Conservation (phyloP, 2,888 invertebrate species). For the Leucozona laternaria region DNA sequence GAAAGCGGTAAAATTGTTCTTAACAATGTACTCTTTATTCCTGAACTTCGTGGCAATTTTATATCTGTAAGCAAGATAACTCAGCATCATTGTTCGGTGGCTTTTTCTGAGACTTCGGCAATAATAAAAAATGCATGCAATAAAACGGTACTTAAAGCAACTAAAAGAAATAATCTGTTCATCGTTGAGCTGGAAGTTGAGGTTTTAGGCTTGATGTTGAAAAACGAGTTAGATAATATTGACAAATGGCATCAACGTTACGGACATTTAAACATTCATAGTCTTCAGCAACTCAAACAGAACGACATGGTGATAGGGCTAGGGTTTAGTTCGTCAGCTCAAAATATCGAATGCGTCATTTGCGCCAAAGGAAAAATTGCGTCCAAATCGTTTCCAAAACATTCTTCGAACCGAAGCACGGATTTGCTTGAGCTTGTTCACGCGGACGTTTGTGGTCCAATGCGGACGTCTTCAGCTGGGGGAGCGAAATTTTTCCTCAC, state of each 20-base stretch:
- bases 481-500: too few species aligned
- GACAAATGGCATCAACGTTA: not conserved
- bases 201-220: not conserved
- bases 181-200: not conserved
- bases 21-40: constrained; percentile 12
- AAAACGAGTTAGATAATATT: not conserved
- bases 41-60: constrained; percentile 17
- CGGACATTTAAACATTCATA: constrained; percentile 19
- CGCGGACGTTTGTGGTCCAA: too few species aligned
- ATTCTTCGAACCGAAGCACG: too few species aligned
- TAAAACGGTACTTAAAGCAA: constrained; percentile 2
- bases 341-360: too few species aligned
- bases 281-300: constrained; percentile 12
- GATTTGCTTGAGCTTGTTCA: too few species aligned
- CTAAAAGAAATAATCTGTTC: not conserved
- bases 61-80: constrained; percentile 31
- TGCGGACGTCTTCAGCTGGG: too few species aligned
- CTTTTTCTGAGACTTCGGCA: not conserved
- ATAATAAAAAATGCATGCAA: constrained; percentile 2
- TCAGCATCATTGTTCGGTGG: not conserved
- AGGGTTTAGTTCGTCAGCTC: not conserved
- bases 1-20: constrained; percentile 2
- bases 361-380: too few species aligned
- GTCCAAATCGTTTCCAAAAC: too few species aligned
- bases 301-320: constrained; percentile 8